phyloP scores from a whole-genome alignment of 2,113 vertebrate genomes.

The Corythoichthys intestinalis region DNA sequence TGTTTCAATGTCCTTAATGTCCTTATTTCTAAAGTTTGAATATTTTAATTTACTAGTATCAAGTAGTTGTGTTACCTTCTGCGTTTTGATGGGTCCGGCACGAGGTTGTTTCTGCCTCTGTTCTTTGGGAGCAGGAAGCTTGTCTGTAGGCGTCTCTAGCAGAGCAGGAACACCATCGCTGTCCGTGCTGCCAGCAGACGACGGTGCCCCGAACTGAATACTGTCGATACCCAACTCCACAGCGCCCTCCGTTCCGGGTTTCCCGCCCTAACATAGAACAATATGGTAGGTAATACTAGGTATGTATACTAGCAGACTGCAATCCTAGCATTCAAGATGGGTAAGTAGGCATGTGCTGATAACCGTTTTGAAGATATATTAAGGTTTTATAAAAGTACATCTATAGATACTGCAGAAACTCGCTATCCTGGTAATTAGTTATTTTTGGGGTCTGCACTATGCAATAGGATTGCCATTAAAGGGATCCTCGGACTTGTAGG shows the following conservation, averaged over 20 bases:
- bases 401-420: too few species aligned
- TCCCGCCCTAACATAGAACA: constrained; percentile 71
- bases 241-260: constrained; percentile 76
- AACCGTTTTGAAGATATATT: too few species aligned
- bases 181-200: constrained; percentile 88
- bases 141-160: constrained; percentile 82
- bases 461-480: too few species aligned
- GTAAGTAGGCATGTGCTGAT: too few species aligned
- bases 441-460: too few species aligned
- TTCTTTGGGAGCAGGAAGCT: constrained; percentile 93
- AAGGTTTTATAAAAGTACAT: too few species aligned
- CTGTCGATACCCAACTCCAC: constrained; percentile 88
- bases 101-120: constrained; percentile 94
- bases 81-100: constrained; percentile 93
- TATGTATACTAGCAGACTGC: background rate
- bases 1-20: too few species aligned
- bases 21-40: too few species aligned
- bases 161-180: constrained; percentile 84
- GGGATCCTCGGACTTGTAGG: too few species aligned
- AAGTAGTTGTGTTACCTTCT: constrained; percentile 77
- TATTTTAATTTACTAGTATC: too few species aligned
- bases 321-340: background rate
- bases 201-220: constrained; percentile 95
- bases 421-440: too few species aligned
- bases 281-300: background rate